phyloP scores from a whole-genome alignment of 1,140 invertebrate genomes.

The Bombus huntii region DNA sequence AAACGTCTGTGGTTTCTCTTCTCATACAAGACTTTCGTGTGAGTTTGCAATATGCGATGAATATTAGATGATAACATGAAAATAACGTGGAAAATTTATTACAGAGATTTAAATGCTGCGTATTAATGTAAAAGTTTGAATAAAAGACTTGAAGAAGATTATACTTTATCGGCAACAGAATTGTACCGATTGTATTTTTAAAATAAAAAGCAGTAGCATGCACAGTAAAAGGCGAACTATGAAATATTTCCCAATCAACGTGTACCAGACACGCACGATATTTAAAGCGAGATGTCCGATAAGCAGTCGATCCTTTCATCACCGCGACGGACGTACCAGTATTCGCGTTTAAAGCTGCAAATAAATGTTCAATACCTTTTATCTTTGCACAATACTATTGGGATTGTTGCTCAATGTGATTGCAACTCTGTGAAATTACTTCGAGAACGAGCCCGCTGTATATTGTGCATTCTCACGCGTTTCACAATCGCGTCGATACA shows the following conservation, averaged over 20 bases:
- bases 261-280: background rate
- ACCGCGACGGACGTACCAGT: background rate
- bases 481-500: constrained; percentile 9
- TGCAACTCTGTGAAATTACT: constrained; percentile 51
- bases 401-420: constrained; percentile 11
- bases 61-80: background rate
- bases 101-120: background rate
- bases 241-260: constrained; percentile 13
- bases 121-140: no score
- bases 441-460: background rate
- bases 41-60: background rate
- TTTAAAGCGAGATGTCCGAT: constrained; percentile 39
- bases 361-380: constrained; percentile 59
- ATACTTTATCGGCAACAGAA: background rate
- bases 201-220: background rate
- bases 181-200: background rate
- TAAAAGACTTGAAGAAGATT: background rate
- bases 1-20: background rate
- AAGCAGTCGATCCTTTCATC: constrained; percentile 23
- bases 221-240: background rate
- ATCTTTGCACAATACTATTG: constrained; percentile 22
- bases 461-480: constrained; percentile 7
- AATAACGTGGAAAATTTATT: background rate
- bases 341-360: constrained; percentile 23
- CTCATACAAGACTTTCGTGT: background rate